Conservation (phyloP, 2,113 vertebrate species). For the Oceanodroma tethys region DNA sequence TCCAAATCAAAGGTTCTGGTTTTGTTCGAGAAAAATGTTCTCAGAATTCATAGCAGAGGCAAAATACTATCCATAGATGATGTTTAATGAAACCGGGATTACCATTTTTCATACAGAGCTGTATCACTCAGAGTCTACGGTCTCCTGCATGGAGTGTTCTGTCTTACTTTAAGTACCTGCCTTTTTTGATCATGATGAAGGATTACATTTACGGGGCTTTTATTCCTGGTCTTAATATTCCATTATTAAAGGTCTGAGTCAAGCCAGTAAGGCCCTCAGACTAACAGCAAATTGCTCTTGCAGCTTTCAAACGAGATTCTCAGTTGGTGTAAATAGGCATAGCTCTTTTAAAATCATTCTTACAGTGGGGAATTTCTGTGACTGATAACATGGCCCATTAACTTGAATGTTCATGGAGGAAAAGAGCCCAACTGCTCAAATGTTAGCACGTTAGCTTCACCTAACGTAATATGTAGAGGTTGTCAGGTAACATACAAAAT, state of each 20-base stretch:
- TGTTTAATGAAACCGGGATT: background rate
- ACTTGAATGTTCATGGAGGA: background rate
- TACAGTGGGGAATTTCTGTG: background rate
- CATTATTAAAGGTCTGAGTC: background rate
- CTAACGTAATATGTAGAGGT: background rate
- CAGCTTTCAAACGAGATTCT: background rate
- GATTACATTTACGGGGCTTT: background rate
- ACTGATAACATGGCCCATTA: background rate
- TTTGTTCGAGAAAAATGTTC: background rate
- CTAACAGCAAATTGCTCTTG: background rate
- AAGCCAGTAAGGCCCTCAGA: background rate
- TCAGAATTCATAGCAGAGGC: background rate
- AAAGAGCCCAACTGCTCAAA: background rate
- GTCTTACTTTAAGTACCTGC: background rate
- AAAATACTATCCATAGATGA: background rate
- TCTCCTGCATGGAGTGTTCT: background rate
- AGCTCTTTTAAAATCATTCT: background rate
- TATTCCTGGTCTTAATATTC: background rate
- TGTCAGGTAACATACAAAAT: background rate
- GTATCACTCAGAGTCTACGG: background rate
- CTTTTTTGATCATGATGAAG: background rate
- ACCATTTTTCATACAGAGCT: background rate
- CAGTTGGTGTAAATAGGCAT: background rate
- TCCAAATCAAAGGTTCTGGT: background rate
- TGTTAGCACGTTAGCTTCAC: background rate